Percentiles rank a stretch among this genome's conserved stretches.
These are phyloP conservation scores for Hydrozoanthus tunicans DNA, from an alignment of 64 coral and sea anemone species.

Conservation along the genomic window DNA sequence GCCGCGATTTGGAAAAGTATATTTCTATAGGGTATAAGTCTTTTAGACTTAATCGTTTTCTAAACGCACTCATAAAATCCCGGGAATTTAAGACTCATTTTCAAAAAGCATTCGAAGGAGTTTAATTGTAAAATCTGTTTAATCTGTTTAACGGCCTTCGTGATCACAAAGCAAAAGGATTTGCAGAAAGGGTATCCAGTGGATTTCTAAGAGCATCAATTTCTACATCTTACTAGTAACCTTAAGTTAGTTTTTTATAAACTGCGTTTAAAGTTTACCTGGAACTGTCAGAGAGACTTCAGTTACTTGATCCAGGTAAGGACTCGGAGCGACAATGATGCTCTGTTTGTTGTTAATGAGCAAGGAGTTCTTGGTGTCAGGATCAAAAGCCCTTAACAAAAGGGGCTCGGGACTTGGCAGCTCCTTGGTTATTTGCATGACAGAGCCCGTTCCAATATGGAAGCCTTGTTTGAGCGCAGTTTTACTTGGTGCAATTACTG, in stretches of 20 bases:
- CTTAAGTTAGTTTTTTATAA: not conserved
- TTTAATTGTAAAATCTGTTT: too few species aligned
- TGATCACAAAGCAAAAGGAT: too few species aligned
- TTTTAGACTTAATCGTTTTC: too few species aligned
- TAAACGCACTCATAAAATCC: too few species aligned
- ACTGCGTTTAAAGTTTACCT: slow-evolving; percentile 28
- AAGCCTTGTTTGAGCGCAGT: slow-evolving; percentile 66
- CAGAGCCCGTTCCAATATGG: slow-evolving; percentile 76
- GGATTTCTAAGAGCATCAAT: too few species aligned
- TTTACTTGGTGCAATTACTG: slow-evolving; percentile 73
- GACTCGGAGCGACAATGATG: slow-evolving; percentile 62
- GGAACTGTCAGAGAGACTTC: slow-evolving; percentile 63
- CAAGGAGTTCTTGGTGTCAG: slow-evolving; percentile 47
- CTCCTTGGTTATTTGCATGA: slow-evolving; percentile 92
- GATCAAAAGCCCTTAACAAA: slow-evolving; percentile 73
- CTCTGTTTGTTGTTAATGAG: slow-evolving; percentile 82
- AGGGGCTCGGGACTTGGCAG: slow-evolving; percentile 62
- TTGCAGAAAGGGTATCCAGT: too few species aligned
- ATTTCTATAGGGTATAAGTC: too few species aligned
- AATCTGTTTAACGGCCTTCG: too few species aligned
- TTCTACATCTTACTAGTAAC: too few species aligned
- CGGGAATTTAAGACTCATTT: too few species aligned
- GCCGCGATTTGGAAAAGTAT: too few species aligned
- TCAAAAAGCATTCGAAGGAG: too few species aligned
- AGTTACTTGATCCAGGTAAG: slow-evolving; percentile 45